These are phyloP conservation scores for Drusus annulatus DNA, from an alignment of 1,140 invertebrate genomes.

Conservation along the genomic window DNA sequence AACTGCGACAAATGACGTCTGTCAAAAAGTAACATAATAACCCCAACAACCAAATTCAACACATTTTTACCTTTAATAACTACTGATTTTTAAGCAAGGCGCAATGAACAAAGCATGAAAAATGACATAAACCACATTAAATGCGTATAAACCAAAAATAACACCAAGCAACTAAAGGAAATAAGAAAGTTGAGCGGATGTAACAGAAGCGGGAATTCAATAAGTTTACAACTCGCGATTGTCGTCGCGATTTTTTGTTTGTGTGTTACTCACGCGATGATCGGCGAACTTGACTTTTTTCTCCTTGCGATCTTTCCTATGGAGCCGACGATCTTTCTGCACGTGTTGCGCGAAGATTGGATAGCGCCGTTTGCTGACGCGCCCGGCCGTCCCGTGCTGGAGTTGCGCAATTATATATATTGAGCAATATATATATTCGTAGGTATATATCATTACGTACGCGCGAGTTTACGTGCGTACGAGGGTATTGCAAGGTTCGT, in stretches of 20 bases:
- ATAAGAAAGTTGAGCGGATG: background rate
- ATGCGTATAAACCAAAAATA: background rate
- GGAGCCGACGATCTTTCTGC: slow-evolving; percentile 52
- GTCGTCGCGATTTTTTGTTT: no score
- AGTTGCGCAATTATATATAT: background rate
- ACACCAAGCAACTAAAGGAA: background rate
- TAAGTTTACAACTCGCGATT: no score
- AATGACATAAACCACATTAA: background rate
- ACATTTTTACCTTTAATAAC: no score
- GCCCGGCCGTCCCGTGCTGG: slow-evolving; percentile 17
- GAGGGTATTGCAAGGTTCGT: slow-evolving; percentile 1
- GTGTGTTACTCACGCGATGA: slow-evolving; percentile 49
- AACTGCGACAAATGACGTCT: no score
- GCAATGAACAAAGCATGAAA: slow-evolving; percentile 59
- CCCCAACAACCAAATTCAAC: no score
- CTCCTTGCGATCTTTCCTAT: slow-evolving; percentile 55
- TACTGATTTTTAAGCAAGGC: slow-evolving; percentile 57
- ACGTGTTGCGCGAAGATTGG: slow-evolving; percentile 46
- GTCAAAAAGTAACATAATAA: no score
- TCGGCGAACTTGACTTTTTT: slow-evolving; percentile 53
- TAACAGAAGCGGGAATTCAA: no score
- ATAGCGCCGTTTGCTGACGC: slow-evolving; percentile 7
- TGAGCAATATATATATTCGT: no score
- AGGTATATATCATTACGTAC: no score
- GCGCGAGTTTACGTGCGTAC: background rate